phyloP scores from a whole-genome alignment of 2,113 vertebrate species.

The Halcyon malimbica region DNA sequence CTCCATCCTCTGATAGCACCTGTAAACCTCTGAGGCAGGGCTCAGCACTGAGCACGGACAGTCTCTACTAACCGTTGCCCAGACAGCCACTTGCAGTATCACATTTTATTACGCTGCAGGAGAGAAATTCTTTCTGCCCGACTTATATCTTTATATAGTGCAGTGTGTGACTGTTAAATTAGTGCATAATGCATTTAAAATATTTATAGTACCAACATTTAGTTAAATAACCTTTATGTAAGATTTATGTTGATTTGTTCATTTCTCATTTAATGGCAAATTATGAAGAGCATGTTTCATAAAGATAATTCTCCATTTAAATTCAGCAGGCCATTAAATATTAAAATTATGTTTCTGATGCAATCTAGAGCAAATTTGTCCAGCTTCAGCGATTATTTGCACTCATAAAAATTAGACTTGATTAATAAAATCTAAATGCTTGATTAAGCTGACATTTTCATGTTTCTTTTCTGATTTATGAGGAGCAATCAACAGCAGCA shows the following conservation, averaged over 20 bases:
- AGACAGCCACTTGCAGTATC: background rate
- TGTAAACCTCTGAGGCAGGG: background rate
- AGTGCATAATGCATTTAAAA: conserved; percentile 73
- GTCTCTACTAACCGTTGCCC: background rate
- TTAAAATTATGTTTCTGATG: conserved; percentile 83
- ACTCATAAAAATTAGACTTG: conserved; percentile 81
- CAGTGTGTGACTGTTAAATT: conserved; percentile 60
- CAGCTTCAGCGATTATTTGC: conserved; percentile 81
- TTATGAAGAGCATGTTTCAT: conserved; percentile 79
- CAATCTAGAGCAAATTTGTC: conserved; percentile 82
- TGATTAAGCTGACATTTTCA: conserved; percentile 84
- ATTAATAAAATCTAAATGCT: conserved; percentile 86
- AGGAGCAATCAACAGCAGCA: no score
- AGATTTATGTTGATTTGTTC: conserved; percentile 79
- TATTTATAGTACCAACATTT: conserved; percentile 77
- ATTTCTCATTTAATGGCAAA: conserved; percentile 79
- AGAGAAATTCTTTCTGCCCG: background rate
- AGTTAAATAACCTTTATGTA: conserved; percentile 77
- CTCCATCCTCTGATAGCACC: background rate
- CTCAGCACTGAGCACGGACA: background rate
- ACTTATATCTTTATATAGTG: conserved; percentile 47
- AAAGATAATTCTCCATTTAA: conserved; percentile 84
- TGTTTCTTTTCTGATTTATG: conserved; percentile 83
- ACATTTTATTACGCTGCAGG: background rate
- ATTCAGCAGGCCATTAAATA: conserved; percentile 81